Evolutionary conservation across 2,113 vertebrate genomes (phyloP), one percentile per base, ranked within the genome.

Genomic region (Jaculus jaculus): DNA sequence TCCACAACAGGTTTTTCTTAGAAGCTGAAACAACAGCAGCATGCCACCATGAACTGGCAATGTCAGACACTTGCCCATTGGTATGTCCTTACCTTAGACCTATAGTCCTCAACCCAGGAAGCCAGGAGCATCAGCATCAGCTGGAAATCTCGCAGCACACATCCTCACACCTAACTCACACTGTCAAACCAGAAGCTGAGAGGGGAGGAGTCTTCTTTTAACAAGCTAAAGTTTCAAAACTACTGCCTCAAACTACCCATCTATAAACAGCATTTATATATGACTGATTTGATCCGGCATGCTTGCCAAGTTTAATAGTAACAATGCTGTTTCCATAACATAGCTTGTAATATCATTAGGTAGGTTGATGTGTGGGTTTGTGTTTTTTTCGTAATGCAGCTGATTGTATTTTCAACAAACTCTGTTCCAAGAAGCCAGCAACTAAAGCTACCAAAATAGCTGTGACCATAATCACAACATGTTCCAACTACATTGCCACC

Each of bases 321-420:
- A 89, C 28, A 63, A 87, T 72, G n/a, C 32, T 63, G 54, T 77
- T 89, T 84, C 18, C 73, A 75, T 9, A 96, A 61, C 37, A 87
- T 58, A 74, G 63, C 77, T 37, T 74, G 37, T 91, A 88, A 77
- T 9, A 63, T 58, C 68, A 84, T 69, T 84, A 79, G 90, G 12
- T 54, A 91, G 87, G 63, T 85, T 90, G 10, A 24, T 54, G 68
- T 93, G 47, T 87, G 34, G 74, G 75, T 79, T 60, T 30, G 34
- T 28, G 63, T 93, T 82, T 54, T 54, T 80, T 93, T 82, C 75
- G 69, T n/a, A 93, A 89, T 9, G 37, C 37, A 74, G 60, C 12
- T 86, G 26, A 79, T 28, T 86, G 51, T 72, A 24, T 93, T 94
- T 90, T 93, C 84, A 87, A 84, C 72, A 89, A 90, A 93, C 2